Evolutionary conservation across 2,888 invertebrate species (phyloP).

Genomic region (Pandemis heparana): DNA sequence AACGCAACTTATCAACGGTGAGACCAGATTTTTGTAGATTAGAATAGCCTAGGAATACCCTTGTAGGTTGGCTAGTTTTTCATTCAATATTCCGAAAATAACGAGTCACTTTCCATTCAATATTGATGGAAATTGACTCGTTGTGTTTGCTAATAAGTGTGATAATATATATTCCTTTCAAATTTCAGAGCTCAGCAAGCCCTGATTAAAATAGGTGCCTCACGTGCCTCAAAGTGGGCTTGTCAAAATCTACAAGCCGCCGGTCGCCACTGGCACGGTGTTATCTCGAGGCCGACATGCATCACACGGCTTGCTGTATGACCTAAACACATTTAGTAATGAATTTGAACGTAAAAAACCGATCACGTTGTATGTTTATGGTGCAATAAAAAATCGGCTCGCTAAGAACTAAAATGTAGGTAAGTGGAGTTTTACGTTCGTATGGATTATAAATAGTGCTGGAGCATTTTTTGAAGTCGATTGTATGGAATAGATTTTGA

Average conservation of each 20-base stretch:
- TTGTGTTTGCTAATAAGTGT: too few species aligned
- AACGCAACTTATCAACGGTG: too few species aligned
- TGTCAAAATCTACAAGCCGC: conserved; percentile 8
- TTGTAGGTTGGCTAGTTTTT: too few species aligned
- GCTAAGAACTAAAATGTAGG: conserved; percentile 26
- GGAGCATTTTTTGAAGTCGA: not conserved
- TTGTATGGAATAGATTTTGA: not conserved
- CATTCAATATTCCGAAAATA: too few species aligned
- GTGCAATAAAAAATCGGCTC: conserved; percentile 26
- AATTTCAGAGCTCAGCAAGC: not conserved
- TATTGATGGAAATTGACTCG: too few species aligned
- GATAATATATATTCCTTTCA: not conserved
- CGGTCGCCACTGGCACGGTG: not conserved
- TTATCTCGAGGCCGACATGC: conserved; percentile 12
- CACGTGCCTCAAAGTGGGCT: not conserved
- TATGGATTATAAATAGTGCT: conserved; percentile 7
- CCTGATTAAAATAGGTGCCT: not conserved
- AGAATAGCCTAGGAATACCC: too few species aligned
- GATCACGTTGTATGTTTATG: conserved; percentile 34
- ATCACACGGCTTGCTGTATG: conserved; percentile 1
- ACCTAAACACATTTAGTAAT: conserved; percentile 11
- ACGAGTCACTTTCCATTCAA: too few species aligned
- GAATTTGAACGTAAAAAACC: conserved; percentile 28
- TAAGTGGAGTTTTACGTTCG: conserved; percentile 6
- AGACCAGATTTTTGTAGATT: too few species aligned